Evolutionary conservation across 2,113 vertebrate genomes (phyloP), one percentile per base, ranked within the genome.

Genomic region (Bubo bubo): DNA sequence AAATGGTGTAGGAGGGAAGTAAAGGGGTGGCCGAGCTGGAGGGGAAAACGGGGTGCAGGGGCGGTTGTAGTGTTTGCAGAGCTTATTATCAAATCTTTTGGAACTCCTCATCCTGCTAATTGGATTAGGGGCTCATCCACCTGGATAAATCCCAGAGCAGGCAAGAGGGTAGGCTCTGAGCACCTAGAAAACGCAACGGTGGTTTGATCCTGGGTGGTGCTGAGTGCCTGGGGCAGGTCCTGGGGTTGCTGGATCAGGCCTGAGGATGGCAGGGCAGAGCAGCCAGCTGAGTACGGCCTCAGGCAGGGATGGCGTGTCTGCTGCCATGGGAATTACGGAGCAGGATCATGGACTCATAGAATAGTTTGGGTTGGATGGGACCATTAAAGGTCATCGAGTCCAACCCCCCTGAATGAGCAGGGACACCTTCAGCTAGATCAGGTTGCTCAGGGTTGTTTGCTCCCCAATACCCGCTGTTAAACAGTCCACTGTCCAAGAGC

Each of bases 71-170:
- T 7, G 15, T 56, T 71, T 59, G 22, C 21, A 71, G 58, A 68
- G 28, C 32, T 96, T 70, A 8, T 68, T 73, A 34, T 53, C 41
- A 77, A 60, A 49, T 66, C 53, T 63, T 50, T 52, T 88, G 83
- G 73, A 85, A 79, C 73, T 64, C 56, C 52, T 85, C 2, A 2
- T 53, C 39, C 73, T 77, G 28, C 14, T 93, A 56, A 91, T 58
- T 95, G 88, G 66, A 82, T 95, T 60, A 75, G 70, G 52, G 53
- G 37, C 74, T 91, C 91, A 20, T 84, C 66, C 67, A 74, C 50
- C 81, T 30, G 50, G 88, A 56, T 49, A 89, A 81, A 94, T 39
- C 95, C 84, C 43, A 39, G 64, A 87, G 86, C 4, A 80, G 74
- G 77, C 47, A 74, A 64, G 58, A 30, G 27, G 34, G 84, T 24